Evolutionary conservation across 1,140 invertebrate species (phyloP), one percentile per base, ranked within the genome.

Genomic region (Lepidurus couesii): DNA sequence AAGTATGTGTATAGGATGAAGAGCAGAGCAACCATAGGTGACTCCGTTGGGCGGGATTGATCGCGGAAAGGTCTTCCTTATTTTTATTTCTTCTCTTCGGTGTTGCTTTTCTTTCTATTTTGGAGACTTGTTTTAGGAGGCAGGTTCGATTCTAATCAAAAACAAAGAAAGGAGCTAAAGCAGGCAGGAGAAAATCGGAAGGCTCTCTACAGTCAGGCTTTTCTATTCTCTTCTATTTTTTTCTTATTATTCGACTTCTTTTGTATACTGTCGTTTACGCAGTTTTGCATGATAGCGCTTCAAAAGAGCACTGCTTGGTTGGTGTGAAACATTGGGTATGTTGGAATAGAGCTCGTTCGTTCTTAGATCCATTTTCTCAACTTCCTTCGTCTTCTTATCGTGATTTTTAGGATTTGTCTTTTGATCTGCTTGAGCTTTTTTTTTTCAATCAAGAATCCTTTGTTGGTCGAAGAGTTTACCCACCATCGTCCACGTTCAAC

Each of bases 281-380:
- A 65, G 53, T 65, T 65, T 65, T 21, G 53, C n/a, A 65, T 65
- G n/a, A 65, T 65, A 21, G 9, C 5, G 53, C 53, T 65, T 65
- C 53, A 65, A 65, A 65, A 65, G 53, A 65, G 53, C 53, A 65
- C 53, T 65, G 53, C 53, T 65, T 65, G n/a, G 53, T 13, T 34
- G 53, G 53, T 65, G 53, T 65, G 53, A 65, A 65, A 65, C 9
- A 21, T 65, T 34, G 34, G 34, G 34, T 34, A 34, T 34, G 34
- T 34, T 34, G 34, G 34, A 34, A 34, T 34, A 34, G 34, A 34
- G 34, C 34, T 34, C 4, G 34, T 34, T 34, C 34, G 34, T 34
- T 34, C 4, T 34, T 34, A 34, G 34, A 34, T 34, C 34, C 34
- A 34, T 34, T 34, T 34, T 34, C 34, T 34, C 34, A 34, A 34